Evolutionary conservation across 1,140 invertebrate species (phyloP).

Genomic region (Anoplophora glabripennis): DNA sequence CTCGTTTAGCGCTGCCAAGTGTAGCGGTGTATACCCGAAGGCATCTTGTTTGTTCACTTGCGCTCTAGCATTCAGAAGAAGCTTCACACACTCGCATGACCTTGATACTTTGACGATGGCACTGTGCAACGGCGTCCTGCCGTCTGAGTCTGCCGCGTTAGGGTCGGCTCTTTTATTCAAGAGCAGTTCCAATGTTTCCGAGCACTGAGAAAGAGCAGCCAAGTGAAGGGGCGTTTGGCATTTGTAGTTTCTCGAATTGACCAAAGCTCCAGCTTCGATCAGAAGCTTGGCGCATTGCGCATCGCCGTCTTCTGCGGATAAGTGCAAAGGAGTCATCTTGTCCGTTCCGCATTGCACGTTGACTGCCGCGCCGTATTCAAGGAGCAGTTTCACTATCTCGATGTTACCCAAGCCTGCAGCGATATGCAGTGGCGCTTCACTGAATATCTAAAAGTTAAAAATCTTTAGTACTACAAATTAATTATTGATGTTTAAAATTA

Average conservation of each 20-base stretch:
- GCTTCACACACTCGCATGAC: constrained; percentile 66
- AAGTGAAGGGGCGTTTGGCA: constrained; percentile 76
- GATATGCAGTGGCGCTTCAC: constrained; percentile 79
- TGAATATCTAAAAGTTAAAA: constrained; percentile 60
- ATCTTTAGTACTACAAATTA: too few species aligned
- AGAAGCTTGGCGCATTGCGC: constrained; percentile 67
- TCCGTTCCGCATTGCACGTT: constrained; percentile 65
- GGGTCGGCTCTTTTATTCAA: constrained; percentile 61
- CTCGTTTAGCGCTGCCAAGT: constrained; percentile 82
- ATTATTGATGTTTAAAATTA: too few species aligned
- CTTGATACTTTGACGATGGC: constrained; percentile 73
- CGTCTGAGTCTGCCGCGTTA: constrained; percentile 63
- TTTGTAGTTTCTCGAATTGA: constrained; percentile 64
- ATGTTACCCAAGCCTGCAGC: constrained; percentile 71
- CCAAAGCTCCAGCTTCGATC: constrained; percentile 67
- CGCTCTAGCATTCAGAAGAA: constrained; percentile 65
- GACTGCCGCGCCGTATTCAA: constrained; percentile 72
- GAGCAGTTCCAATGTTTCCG: constrained; percentile 67
- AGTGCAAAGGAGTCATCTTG: constrained; percentile 72
- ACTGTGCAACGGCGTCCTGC: constrained; percentile 73
- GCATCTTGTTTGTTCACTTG: constrained; percentile 73
- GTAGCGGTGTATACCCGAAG: constrained; percentile 77
- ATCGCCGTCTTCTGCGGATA: constrained; percentile 79
- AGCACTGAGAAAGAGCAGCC: constrained; percentile 70
- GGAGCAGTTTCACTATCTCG: constrained; percentile 64